Evolutionary conservation across 2,797 vertebrate species (phyloP).

Genomic region (Linurgus olivaceus): DNA sequence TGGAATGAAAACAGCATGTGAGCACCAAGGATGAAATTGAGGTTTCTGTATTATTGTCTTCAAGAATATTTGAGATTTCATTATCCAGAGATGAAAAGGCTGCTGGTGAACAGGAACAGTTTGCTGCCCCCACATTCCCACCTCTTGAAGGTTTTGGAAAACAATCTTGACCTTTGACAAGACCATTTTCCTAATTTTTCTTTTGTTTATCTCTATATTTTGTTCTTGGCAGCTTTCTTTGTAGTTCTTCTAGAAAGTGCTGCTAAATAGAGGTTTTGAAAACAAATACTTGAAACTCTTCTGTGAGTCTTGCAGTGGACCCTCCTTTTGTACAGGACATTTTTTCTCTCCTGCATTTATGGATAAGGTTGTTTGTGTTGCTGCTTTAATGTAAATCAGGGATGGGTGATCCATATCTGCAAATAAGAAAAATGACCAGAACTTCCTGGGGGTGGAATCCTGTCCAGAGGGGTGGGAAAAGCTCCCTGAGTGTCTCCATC

Average conservation of each 20-base stretch:
- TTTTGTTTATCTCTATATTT: not conserved
- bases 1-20: not conserved
- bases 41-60: not conserved
- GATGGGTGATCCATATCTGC: not conserved
- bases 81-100: not conserved
- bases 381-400: not conserved
- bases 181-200: not conserved
- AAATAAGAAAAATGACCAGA: not conserved
- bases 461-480: not conserved
- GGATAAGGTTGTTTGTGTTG: rapidly evolving
- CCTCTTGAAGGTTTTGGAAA: not conserved
- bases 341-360: rapidly evolving
- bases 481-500: not conserved
- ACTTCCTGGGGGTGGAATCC: not conserved
- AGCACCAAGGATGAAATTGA: not conserved
- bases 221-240: not conserved
- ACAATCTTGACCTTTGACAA: not conserved
- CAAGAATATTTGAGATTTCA: not conserved
- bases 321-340: not conserved
- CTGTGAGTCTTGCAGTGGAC: not conserved
- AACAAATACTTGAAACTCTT: not conserved
- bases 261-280: not conserved
- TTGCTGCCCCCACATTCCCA: not conserved
- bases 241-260: not conserved
- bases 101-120: not conserved